phyloP scores from a whole-genome alignment of 2,888 invertebrate species.

The Psococerastis gibbosa region DNA sequence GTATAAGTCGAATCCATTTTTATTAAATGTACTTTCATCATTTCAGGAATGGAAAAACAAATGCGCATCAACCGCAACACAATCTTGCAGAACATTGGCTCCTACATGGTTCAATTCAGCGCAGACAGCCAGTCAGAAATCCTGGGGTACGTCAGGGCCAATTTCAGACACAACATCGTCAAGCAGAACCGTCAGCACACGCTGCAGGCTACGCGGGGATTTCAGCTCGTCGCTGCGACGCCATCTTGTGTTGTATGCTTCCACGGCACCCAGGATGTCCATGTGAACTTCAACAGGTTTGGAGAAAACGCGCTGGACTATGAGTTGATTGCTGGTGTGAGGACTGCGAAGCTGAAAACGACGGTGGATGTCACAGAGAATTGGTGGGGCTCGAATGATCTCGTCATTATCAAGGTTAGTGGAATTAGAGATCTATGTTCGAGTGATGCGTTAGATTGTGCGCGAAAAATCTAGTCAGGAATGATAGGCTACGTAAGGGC shows the following conservation, averaged over 20 bases:
- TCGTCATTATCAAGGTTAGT: constrained; percentile 42
- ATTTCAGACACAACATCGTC: constrained; percentile 58
- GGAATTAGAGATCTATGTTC: constrained; percentile 10
- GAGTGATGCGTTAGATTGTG: too few relatives aligned
- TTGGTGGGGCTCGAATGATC: constrained; percentile 83
- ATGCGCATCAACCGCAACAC: constrained; percentile 55
- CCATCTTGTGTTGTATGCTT: constrained; percentile 75
- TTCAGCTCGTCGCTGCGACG: constrained; percentile 17
- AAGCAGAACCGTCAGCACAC: constrained; percentile 41
- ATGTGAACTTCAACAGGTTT: constrained; percentile 75
- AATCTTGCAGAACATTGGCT: constrained; percentile 60
- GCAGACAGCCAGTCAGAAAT: constrained; percentile 89
- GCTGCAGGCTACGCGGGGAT: constrained; percentile 20
- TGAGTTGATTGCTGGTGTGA: constrained; percentile 79
- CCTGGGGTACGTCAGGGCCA: constrained; percentile 62
- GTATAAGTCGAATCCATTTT: too few relatives aligned
- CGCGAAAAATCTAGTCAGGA: constrained; percentile 85
- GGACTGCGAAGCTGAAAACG: constrained; percentile 73
- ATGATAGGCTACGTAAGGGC: constrained; percentile 72
- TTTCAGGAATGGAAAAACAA: constrained; percentile 85
- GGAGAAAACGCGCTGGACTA: constrained; percentile 68
- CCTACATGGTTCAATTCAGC: constrained; percentile 68
- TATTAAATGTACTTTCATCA: too few relatives aligned
- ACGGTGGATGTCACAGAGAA: constrained; percentile 77
- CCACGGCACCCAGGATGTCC: constrained; percentile 86